Base-by-base conservation (phyloP, 2,113 vertebrate species). In the Vulpes lagopus region DNA sequence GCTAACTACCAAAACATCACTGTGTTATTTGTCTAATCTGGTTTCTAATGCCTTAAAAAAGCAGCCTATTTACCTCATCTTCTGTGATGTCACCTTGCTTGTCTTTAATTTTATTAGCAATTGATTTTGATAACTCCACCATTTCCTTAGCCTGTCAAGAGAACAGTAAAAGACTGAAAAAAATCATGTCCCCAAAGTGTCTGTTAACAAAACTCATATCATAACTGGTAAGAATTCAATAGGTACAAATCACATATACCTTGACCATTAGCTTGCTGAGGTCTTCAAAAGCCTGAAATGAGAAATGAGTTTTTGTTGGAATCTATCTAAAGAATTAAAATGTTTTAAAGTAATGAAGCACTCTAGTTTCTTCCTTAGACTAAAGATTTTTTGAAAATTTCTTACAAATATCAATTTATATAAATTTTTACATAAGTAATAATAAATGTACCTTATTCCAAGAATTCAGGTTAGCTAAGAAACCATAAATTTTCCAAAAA, bases 221-320 rank as follows among this genome's bases (percentile, higher is more conserved):
- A 55, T 43, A 96, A 90, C 30, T 79, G 86, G 22, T 0, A 0
- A 43, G 57, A 78, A 19, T n/a, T 71, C 91, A 49, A 87, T 57
- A 90, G 67, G 25, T 78, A 0, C 92, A 73, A 86, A 19, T 8
- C 30, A 71, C 11, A 84, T 73, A 96, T 99, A 99, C 99, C 99
- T 99, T 99, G 96, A 99, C 99, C 99, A 99, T 99, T 62, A 99
- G 99, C 95, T 99, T 99, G 98, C 99, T 99, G 91, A 99, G 99
- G 96, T 99, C 99, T 98, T 99, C 99, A 98, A 99, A 99, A 79
- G 99, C 99, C 99, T 99, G 98, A 96, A 98, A 98, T 30, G 30
- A 97, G 95, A 98, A 98, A 95, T 16, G 73, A 92, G 92, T 59
- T 96, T 62, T 74, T 59, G 35, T 71, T 96, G 85, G 5, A 98